Evolutionary conservation across 1,140 invertebrate genomes (phyloP), one percentile per base, ranked within the genome.

Genomic region (Drosophila seguyi): DNA sequence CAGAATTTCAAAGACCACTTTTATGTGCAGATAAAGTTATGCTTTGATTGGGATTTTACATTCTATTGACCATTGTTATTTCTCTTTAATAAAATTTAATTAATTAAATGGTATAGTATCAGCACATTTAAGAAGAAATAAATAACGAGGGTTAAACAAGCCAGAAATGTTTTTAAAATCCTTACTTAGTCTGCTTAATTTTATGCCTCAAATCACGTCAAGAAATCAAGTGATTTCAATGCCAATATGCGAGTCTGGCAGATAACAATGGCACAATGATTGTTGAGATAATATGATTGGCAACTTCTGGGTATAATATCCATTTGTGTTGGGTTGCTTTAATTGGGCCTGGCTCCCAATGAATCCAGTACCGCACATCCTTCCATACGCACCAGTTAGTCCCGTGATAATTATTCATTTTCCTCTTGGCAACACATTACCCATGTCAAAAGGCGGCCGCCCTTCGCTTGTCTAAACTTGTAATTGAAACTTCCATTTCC

Each of bases 401-500:
- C 61, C 61, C 53, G 22, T 29, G 47, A 55, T 73, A 73, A 77
- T 81, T 77, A 84, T 86, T 85, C 67, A 77, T 77, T 85, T 73
- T 61, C 47, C 52, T 63, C 36, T 25, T 42, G 81, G 72, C 81
- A 81, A 76, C 81, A 85, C 76, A 84, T 77, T 81, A 55, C 55
- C 66, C 72, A 69, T 76, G 80, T 82, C 74, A 78, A 63, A 56
- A 53, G 73, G 34, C 58, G 59, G 50, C 63, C 60, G 55, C 50
- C 58, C 47, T 44, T 55, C 53, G 34, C 50, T 71, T 77, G 74
- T 77, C 62, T 76, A 56, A 68, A 77, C 56, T 76, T 83, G 79
- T 87, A 84, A 88, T 80, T 88, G 83, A 86, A 88, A 79, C 79
- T 63, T 34, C 20, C 55, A 42, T 22, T 66, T 59, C 18, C 59